Conservation (phyloP, 2,113 vertebrate species). For the Arizona elegans region DNA sequence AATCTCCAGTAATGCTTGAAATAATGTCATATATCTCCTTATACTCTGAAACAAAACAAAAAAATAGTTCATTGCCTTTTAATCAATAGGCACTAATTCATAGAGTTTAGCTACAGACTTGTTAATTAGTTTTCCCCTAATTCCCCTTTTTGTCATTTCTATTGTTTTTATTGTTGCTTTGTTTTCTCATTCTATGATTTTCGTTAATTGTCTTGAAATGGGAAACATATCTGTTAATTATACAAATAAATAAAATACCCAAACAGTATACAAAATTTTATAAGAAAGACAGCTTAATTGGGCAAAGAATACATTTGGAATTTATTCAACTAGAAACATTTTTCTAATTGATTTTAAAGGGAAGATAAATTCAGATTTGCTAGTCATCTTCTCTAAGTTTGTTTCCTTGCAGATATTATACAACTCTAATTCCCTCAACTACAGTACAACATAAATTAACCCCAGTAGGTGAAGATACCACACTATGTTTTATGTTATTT, state of each 20-base stretch:
- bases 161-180: not conserved
- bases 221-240: not conserved
- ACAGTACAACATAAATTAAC: not conserved
- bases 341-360: not conserved
- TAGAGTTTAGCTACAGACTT: not conserved
- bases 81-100: not conserved
- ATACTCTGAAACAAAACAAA: not conserved
- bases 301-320: conserved; percentile 6
- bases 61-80: not conserved
- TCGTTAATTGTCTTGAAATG: not conserved
- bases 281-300: not conserved
- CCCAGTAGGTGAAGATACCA: not conserved
- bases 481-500: not conserved
- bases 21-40: not conserved
- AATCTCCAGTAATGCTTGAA: conserved; percentile 29
- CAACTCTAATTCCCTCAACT: not conserved
- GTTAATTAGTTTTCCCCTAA: not conserved
- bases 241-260: conserved; percentile 22
- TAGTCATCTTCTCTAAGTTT: not conserved
- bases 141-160: not conserved
- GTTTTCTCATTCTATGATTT: not conserved
- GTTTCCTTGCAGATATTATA: not conserved
- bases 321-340: not conserved
- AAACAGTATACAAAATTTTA: conserved; percentile 1
- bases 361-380: not conserved